phyloP scores from a whole-genome alignment of 2,888 invertebrate genomes.

The Lepidocyrtinus sp. region DNA sequence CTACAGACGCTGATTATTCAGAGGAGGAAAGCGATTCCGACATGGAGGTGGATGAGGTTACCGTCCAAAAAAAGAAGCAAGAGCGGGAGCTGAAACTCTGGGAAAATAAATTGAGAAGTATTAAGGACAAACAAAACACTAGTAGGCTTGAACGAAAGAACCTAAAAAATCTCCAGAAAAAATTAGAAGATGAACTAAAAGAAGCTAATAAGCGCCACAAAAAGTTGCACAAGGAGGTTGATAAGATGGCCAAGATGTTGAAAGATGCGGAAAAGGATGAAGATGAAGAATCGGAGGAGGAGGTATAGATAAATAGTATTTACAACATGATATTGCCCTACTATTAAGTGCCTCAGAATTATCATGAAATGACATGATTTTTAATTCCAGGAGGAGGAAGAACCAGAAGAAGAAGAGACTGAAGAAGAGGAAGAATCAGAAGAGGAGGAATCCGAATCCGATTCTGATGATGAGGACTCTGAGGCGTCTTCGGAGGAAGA shows the following conservation, averaged over 20 bases:
- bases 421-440: constrained; percentile 72
- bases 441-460: constrained; percentile 47
- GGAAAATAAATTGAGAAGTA: constrained; percentile 74
- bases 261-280: constrained; percentile 84
- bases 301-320: too few relatives aligned
- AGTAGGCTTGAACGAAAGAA: constrained; percentile 86
- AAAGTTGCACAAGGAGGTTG: constrained; percentile 66
- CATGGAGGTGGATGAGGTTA: constrained; percentile 78
- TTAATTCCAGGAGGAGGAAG: constrained; percentile 74
- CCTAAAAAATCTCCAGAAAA: constrained; percentile 85
- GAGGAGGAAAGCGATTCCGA: constrained; percentile 61
- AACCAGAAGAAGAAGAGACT: constrained; percentile 71
- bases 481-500: constrained; percentile 71
- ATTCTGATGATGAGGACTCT: constrained; percentile 71
- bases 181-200: constrained; percentile 81
- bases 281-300: constrained; percentile 80
- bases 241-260: constrained; percentile 89
- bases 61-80: constrained; percentile 75
- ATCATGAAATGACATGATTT: too few relatives aligned
- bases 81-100: constrained; percentile 82
- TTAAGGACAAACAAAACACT: constrained; percentile 78
- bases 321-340: neutral
- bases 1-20: constrained; percentile 73
- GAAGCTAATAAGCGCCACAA: constrained; percentile 77
- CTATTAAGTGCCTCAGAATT: constrained; percentile 72